Evolutionary conservation across 2,113 vertebrate species (phyloP), one percentile per base, ranked within the genome.

Genomic region (Perca flavescens): DNA sequence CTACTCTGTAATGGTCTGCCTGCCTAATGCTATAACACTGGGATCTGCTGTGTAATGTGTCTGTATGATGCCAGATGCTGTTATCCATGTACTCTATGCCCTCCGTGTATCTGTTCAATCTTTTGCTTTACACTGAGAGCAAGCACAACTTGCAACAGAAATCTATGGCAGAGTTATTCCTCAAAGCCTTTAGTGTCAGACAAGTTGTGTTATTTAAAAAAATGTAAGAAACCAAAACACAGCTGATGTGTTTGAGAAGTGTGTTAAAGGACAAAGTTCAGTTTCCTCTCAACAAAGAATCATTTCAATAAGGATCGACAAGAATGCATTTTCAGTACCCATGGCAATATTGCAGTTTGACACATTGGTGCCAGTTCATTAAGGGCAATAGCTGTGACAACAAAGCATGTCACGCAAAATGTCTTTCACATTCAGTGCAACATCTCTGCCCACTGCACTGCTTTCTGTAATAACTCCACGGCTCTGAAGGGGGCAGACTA

Each of bases 301-400:
- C 0, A 10, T 22, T 60, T 79, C 57, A 57, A 11, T 36, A 31
- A 56, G 22, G 19, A 71, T 53, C 53, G 28, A 58, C 7, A 2
- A 74, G 21, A 54, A 54, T 7, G 21, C n/a, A n/a, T 52, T n/a
- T 62, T 56, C 43, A 65, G 79, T 83, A 73, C 68, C 46, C 1
- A 34, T 70, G 67, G 34, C 58, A 53, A 43, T n/a, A 58, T 34
- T 34, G 14, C 66, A 49, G 61, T 57, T 71, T 80, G 70, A 67
- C 81, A 78, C 65, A 78, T 65, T 73, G 83, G 84, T 73, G 73
- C 82, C 22, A 76, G 62, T 80, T 64, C 77, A 61, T 66, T 3
- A 15, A 82, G 56, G 58, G 46, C 31, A 46, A 21, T 6, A 68
- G 6, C 61, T 25, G 40, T 43, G 71, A 70, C 47, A 21, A 22